These are phyloP conservation scores for Clivina fossor DNA, from an alignment of 2,888 invertebrate genomes.

Conservation along the genomic window DNA sequence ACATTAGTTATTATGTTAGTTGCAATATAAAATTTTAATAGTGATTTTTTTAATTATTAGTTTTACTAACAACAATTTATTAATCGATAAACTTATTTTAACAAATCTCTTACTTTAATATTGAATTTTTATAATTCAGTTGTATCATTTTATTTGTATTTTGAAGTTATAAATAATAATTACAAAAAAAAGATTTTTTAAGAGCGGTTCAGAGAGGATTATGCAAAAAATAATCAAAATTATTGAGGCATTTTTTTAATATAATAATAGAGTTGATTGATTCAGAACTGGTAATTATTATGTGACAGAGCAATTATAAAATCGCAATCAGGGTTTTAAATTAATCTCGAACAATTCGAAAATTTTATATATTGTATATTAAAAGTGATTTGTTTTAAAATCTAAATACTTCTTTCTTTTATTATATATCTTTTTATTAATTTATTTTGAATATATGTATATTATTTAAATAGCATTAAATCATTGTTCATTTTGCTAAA, in stretches of 20 bases:
- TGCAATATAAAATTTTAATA: conserved; percentile 32
- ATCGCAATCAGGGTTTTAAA: too few species aligned
- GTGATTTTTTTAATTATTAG: conserved; percentile 33
- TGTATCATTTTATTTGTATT: conserved; percentile 19
- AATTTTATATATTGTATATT: conserved; percentile 5
- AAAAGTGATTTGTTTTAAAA: conserved; percentile 10
- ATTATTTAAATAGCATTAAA: too few species aligned
- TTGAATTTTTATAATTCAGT: conserved; percentile 11
- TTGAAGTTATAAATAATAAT: background rate
- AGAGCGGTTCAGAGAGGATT: conserved; percentile 24
- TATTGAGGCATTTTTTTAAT: conserved; percentile 28
- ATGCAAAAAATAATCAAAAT: conserved; percentile 24
- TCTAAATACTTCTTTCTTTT: too few species aligned
- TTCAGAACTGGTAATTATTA: conserved; percentile 12
- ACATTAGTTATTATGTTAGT: conserved; percentile 29
- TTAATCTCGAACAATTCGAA: too few species aligned
- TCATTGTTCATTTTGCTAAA: too few species aligned
- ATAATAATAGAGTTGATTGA: background rate
- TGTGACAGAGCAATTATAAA: too few species aligned
- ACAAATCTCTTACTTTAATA: background rate
- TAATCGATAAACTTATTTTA: conserved; percentile 14
- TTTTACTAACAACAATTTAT: conserved; percentile 22
- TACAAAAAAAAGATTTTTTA: conserved; percentile 15
- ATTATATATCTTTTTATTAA: too few species aligned
- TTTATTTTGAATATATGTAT: too few species aligned